Evolutionary conservation across 2,113 vertebrate species (phyloP), one percentile per base, ranked within the genome.

Genomic region (Nyctereutes procyonoides): DNA sequence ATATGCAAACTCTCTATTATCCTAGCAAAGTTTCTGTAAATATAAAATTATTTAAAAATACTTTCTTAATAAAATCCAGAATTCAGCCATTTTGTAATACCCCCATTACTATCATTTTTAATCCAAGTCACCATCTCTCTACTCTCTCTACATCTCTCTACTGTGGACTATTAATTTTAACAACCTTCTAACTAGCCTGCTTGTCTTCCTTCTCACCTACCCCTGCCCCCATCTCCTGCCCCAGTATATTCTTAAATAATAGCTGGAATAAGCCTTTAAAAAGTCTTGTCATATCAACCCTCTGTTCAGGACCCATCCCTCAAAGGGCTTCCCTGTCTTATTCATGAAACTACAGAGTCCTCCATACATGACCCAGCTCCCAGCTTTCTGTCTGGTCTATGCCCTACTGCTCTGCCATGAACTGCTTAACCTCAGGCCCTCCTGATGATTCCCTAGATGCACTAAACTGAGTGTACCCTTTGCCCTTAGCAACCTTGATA

Each of bases 11-110:
- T 53, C 93, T 86, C 7, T 84, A 12, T 17, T 92, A 17, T 32
- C 17, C 71, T 88, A 96, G n/a, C 17, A 95, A 79, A 53, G 60
- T 60, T 97, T 32, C 20, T 95, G 0, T 93, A 83, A 89, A 77
- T 93, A 15, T 96, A 51, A 84, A 96, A 55, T 87, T 69, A 90
- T 69, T 90, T 90, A 43, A 76, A 88, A 88, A 55, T 32, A 71
- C 7, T 80, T 48, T 16, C 20, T 79, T 74, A 88, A 28, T 83
- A 92, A 38, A 38, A 84, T 95, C 20, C 17, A 63, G 28, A 95
- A 69, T 80, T 30, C 14, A 92, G 26, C 74, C 15, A 92, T 22
- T 94, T 95, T 79, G 83, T 65, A 88, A 58, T 19, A 71, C 20
- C 26, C 65, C 17, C 12, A 22, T 48, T 67, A 16, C 24, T 84